These are phyloP conservation scores for Ceyx erithaca DNA, from an alignment of 2,797 vertebrate species.

Conservation along the genomic window DNA sequence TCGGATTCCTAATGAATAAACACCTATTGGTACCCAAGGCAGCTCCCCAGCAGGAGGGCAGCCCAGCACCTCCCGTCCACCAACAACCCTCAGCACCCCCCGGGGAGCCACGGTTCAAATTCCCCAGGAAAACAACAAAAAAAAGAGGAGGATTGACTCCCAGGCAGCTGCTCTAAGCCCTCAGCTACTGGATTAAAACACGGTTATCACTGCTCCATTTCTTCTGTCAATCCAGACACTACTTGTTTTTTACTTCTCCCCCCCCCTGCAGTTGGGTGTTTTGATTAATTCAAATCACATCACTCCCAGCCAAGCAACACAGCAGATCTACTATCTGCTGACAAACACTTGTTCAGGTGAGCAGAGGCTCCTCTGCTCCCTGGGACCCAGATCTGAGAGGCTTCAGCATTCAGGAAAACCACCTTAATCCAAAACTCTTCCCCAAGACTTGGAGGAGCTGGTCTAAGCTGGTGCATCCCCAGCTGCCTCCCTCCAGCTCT, in stretches of 20 bases:
- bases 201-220: slow-evolving; percentile 55
- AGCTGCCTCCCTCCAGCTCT: background rate
- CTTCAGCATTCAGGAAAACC: accelerated
- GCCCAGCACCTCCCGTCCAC: background rate
- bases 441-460: background rate
- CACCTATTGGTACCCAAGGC: slow-evolving; percentile 40
- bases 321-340: background rate
- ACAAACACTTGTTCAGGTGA: slow-evolving; percentile 11
- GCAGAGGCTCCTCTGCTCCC: background rate
- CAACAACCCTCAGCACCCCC: background rate
- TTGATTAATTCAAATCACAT: slow-evolving; percentile 72
- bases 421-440: background rate
- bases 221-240: background rate
- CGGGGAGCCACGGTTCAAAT: accelerated
- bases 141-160: background rate
- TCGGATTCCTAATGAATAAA: slow-evolving; percentile 54
- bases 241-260: background rate
- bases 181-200: slow-evolving; percentile 63
- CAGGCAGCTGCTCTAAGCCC: background rate
- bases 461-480: background rate
- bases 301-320: slow-evolving; percentile 2
- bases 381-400: background rate
- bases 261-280: background rate
- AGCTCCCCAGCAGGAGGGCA: background rate
- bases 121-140: background rate